phyloP scores from a whole-genome alignment of 2,797 vertebrate species.

The Coendou prehensilis region DNA sequence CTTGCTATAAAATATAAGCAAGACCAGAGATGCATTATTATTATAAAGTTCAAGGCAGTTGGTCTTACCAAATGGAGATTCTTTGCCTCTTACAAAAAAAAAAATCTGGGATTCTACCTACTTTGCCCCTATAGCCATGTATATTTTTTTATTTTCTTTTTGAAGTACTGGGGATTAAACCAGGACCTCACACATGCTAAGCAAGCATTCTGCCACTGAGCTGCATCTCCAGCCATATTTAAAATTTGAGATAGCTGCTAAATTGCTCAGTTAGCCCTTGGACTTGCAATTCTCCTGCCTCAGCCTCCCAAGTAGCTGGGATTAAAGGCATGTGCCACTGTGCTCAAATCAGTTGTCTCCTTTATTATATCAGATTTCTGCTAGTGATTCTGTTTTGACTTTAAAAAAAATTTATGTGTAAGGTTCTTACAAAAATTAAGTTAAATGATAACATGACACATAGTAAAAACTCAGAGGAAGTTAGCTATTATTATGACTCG shows the following conservation, averaged over 20 bases:
- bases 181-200: not conserved
- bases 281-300: no score
- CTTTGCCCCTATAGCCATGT: not conserved
- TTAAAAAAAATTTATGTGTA: not conserved
- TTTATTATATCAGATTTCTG: not conserved
- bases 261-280: no score
- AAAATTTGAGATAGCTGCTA: not conserved
- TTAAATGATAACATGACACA: slow-evolving; percentile 32
- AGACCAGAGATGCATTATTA: slow-evolving; percentile 4
- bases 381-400: slow-evolving; percentile 2
- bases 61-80: not conserved
- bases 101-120: not conserved
- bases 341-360: not conserved
- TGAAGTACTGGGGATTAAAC: not conserved
- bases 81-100: not conserved
- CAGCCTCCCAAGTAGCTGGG: no score
- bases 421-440: slow-evolving; percentile 11
- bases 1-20: not conserved
- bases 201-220: not conserved
- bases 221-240: not conserved
- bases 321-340: no score
- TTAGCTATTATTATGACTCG: not conserved
- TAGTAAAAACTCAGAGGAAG: slow-evolving; percentile 2
- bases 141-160: no score
- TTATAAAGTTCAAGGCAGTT: slow-evolving; percentile 11